phyloP scores from a whole-genome alignment of 2,797 vertebrate species.

The Oreortyx pictus region DNA sequence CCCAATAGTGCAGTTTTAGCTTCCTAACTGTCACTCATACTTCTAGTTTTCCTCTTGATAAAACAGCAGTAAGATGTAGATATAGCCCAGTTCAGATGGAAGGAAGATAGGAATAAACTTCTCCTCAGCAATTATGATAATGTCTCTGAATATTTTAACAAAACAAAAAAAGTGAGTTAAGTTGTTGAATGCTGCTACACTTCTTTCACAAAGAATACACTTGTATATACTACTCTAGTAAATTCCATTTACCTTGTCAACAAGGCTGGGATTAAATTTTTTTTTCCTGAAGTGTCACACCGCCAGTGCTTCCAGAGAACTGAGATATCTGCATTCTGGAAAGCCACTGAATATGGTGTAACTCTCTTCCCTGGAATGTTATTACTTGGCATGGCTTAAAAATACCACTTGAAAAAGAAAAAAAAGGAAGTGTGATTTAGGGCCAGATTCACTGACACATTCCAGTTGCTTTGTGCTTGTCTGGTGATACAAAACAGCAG shows the following conservation, averaged over 20 bases:
- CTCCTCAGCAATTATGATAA: neutral
- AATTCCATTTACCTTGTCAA: neutral
- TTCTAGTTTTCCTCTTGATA: neutral
- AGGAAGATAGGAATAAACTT: neutral
- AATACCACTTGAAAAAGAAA: constrained; percentile 43
- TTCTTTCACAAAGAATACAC: neutral
- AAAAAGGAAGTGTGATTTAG: constrained; percentile 49
- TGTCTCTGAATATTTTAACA: neutral
- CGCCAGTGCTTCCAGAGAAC: neutral
- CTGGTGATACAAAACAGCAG: constrained; percentile 67
- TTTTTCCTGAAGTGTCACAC: neutral
- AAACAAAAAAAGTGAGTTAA: neutral
- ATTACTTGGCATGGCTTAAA: constrained; percentile 39
- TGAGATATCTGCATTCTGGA: neutral
- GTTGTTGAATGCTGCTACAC: neutral
- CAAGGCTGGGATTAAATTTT: neutral
- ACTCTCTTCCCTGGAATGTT: constrained; percentile 34
- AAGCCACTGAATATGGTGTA: constrained; percentile 1
- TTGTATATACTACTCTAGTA: neutral
- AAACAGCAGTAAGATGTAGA: neutral
- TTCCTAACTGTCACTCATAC: neutral
- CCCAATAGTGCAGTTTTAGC: neutral
- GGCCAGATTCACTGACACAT: constrained; percentile 61
- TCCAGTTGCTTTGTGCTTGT: constrained; percentile 68
- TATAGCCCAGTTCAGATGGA: neutral